Base-by-base conservation (phyloP, 2,888 invertebrate genomes). In the Herminia tarsipennalis region DNA sequence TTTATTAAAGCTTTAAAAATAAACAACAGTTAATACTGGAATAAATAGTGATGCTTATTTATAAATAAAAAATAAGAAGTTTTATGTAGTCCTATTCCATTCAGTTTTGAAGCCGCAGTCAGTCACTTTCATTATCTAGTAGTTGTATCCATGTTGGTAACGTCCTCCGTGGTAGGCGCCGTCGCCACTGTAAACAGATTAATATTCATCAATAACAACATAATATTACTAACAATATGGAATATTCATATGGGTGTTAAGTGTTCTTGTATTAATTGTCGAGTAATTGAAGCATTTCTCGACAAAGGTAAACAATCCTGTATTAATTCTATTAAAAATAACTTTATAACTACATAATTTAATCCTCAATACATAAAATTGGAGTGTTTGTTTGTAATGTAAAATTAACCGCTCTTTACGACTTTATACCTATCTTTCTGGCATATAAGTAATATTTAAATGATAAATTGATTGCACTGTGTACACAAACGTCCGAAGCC, bases 111-210 rank as follows among this genome's bases (percentile, higher is more conserved):
- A 34, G 52, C 37, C 33, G 43, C 38, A 18, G 42, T 65, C 54
- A 39, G 43, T 58, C 24, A 25, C 47, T 3, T 20, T 9, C 9
- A 18, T 9, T 13, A 6, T 14, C 67, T 44, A 79, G 59, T 76
- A 81, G 51, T 73, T 72, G 62, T 82, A 80, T 2, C 77, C 73
- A 35, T 71, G 66, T 63, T 77, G 70, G 63, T 78, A 70, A 18
- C 56, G 57, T 2, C 76, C 66, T 53, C 74, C 64, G 52, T 78
- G 65, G 73, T 83, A 83, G 1, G 76, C 59, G 5, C 79, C 81
- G 5, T 77, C 78, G 1, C 73, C 78, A 6, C 83, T 83, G 72
- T 30, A 70, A 71, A 57, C 34, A 32, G 41, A 21, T 56, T 43
- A 36, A 18, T 2, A 6, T 2, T 24, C 1, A 12, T 3, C 6